Conservation (phyloP, 2,797 vertebrate species). For the Knipowitschia caucasica region DNA sequence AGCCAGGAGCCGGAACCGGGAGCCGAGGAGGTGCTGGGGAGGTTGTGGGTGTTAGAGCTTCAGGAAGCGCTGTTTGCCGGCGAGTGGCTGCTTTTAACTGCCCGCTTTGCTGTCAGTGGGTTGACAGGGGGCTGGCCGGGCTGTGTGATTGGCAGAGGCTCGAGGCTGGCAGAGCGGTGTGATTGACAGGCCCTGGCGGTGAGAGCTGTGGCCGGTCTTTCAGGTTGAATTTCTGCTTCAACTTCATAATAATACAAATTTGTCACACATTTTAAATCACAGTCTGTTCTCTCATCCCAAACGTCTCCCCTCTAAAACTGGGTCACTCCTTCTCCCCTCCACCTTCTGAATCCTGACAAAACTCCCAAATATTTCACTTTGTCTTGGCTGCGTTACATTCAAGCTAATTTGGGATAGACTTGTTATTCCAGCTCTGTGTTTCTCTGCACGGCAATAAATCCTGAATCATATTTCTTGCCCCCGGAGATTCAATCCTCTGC, state of each 20-base stretch:
- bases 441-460: slow-evolving; percentile 13
- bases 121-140: too few species aligned
- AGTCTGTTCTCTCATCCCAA: neutral
- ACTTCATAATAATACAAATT: neutral
- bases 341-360: slow-evolving; percentile 46
- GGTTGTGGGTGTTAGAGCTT: too few species aligned
- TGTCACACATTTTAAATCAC: neutral
- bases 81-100: too few species aligned
- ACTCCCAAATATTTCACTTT: slow-evolving; percentile 4
- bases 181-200: too few species aligned
- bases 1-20: too few species aligned
- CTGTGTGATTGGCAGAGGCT: too few species aligned
- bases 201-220: too few species aligned
- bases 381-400: slow-evolving; percentile 19
- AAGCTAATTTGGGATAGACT: slow-evolving; percentile 52
- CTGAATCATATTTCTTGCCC: neutral
- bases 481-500: neutral
- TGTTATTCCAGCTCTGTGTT: slow-evolving; percentile 52
- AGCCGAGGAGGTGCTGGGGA: too few species aligned
- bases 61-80: too few species aligned
- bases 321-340: slow-evolving; percentile 45
- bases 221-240: neutral
- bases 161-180: too few species aligned
- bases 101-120: too few species aligned
- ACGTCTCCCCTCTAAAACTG: slow-evolving; percentile 38